phyloP scores from a whole-genome alignment of 2,113 vertebrate species.

The Galeopterus variegatus region DNA sequence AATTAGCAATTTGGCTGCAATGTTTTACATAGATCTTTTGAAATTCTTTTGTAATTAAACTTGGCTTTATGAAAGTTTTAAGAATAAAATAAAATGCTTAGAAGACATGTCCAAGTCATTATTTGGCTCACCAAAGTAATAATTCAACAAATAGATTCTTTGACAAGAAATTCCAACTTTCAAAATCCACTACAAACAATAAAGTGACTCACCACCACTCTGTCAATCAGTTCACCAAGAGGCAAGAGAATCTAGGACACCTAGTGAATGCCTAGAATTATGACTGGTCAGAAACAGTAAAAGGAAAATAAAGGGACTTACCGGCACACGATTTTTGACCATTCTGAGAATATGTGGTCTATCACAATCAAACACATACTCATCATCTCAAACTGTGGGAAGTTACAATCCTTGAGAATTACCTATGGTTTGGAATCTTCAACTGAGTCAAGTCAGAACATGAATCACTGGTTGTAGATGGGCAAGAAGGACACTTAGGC shows the following conservation, averaged over 20 bases:
- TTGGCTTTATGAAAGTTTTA: not conserved
- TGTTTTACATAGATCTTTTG: conserved; percentile 49
- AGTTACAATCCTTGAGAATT: not conserved
- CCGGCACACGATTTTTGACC: not conserved
- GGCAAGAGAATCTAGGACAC: not conserved
- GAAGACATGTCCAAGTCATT: not conserved
- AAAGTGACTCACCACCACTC: not conserved
- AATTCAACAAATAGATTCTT: not conserved
- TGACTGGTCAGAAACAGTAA: not conserved
- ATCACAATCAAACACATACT: not conserved
- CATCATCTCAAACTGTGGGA: not conserved
- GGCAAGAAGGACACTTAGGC: not conserved
- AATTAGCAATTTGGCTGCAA: conserved; percentile 32
- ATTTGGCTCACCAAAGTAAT: not conserved
- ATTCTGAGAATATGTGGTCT: not conserved
- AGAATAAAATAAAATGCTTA: not conserved
- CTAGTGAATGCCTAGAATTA: not conserved
- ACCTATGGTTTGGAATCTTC: not conserved
- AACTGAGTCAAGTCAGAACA: not conserved
- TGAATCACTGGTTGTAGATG: no score
- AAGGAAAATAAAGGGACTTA: not conserved
- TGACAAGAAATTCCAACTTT: not conserved
- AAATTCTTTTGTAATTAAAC: conserved; percentile 63
- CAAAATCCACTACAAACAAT: not conserved
- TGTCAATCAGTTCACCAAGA: not conserved